Conservation (phyloP, 1,140 invertebrate genomes). For the Neotoxoptera formosana region DNA sequence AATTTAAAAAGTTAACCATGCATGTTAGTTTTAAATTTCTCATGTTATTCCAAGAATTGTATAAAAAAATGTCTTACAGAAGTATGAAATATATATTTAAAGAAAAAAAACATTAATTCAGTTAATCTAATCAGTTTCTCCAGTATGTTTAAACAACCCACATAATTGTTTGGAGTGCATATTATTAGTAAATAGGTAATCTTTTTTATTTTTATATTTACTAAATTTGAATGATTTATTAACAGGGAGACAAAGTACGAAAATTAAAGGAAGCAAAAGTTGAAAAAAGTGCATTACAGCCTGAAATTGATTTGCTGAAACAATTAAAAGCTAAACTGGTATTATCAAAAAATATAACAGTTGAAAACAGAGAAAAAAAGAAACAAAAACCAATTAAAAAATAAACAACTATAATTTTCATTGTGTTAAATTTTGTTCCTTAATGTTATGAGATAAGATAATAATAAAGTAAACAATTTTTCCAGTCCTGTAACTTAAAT, state of each 20-base stretch:
- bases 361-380: neutral
- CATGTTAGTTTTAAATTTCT: too few species aligned
- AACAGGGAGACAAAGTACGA: slow-evolving; percentile 77
- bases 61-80: too few species aligned
- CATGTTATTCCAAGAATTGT: too few species aligned
- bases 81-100: too few species aligned
- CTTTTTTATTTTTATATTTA: neutral
- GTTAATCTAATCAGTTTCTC: too few species aligned
- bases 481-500: neutral
- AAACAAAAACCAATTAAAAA: slow-evolving; percentile 36
- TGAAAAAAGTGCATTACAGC: slow-evolving; percentile 76
- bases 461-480: neutral
- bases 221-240: slow-evolving; percentile 30
- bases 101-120: too few species aligned
- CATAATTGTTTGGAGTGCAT: neutral
- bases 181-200: neutral
- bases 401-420: slow-evolving; percentile 8
- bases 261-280: slow-evolving; percentile 76
- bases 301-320: slow-evolving; percentile 76
- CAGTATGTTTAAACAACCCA: too few species aligned
- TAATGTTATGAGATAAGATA: neutral
- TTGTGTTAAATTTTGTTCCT: neutral
- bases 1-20: too few species aligned
- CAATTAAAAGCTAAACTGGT: slow-evolving; percentile 77
- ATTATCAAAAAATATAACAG: slow-evolving; percentile 3